phyloP scores from a whole-genome alignment of 2,888 invertebrate genomes.

The Hirtodrosophila trivittata region DNA sequence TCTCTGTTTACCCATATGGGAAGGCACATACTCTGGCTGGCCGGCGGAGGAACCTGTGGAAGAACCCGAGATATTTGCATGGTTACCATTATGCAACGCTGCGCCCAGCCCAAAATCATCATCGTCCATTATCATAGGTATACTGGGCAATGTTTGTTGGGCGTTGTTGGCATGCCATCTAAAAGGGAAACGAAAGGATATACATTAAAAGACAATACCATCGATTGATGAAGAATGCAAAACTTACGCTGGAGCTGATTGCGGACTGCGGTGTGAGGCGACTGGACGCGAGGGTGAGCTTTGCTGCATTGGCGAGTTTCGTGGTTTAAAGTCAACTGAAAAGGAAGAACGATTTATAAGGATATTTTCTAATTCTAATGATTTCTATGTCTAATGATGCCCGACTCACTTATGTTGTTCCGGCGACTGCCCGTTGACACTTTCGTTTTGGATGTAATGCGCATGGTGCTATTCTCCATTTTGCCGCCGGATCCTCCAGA shows the following conservation, averaged over 20 bases:
- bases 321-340: constrained; percentile 85
- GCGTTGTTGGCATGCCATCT: constrained; percentile 88
- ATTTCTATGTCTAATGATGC: not conserved
- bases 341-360: constrained; percentile 9
- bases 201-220: not conserved
- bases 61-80: constrained; percentile 62
- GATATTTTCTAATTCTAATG: not conserved
- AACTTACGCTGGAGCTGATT: constrained; percentile 83
- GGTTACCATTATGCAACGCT: constrained; percentile 62
- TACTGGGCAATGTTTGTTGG: constrained; percentile 89
- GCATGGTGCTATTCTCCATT: constrained; percentile 86
- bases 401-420: constrained; percentile 82
- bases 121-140: constrained; percentile 90
- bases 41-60: constrained; percentile 60
- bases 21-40: constrained; percentile 51
- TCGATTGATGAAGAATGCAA: constrained; percentile 16
- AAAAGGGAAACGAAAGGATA: constrained; percentile 28
- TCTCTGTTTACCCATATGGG: constrained; percentile 50
- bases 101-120: constrained; percentile 79
- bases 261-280: constrained; percentile 82
- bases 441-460: constrained; percentile 86
- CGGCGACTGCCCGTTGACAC: constrained; percentile 86
- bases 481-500: constrained; percentile 44
- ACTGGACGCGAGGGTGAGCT: constrained; percentile 85
- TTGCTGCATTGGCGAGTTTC: constrained; percentile 86